Evolutionary conservation across 2,888 invertebrate genomes (phyloP).

Genomic region (Acleris laterana): DNA sequence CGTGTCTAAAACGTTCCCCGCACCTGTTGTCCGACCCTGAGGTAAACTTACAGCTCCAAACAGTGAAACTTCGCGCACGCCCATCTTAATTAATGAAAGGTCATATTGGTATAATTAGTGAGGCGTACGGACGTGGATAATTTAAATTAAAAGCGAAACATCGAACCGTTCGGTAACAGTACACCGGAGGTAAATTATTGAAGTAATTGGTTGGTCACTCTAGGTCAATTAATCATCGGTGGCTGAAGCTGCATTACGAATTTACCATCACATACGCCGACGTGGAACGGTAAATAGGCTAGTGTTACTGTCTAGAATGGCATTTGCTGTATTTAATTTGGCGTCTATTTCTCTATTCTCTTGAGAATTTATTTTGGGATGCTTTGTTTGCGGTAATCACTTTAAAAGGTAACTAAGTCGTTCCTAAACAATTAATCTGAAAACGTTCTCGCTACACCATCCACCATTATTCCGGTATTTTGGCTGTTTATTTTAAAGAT

Average conservation of each 20-base stretch:
- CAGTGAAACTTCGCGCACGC: slow-evolving; percentile 11
- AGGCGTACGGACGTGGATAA: slow-evolving; percentile 41
- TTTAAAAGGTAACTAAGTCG: too few species aligned
- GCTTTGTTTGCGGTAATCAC: too few species aligned
- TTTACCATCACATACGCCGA: slow-evolving; percentile 50
- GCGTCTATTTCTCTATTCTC: too few species aligned
- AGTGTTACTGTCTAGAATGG: too few species aligned
- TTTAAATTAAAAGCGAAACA: slow-evolving; percentile 54
- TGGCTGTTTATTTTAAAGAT: too few species aligned
- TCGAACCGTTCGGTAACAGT: slow-evolving; percentile 55
- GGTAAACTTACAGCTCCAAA: background rate
- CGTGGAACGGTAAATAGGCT: too few species aligned
- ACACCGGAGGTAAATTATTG: slow-evolving; percentile 81
- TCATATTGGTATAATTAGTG: slow-evolving; percentile 22
- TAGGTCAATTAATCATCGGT: slow-evolving; percentile 81
- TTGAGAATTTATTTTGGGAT: too few species aligned
- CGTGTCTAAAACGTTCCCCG: background rate
- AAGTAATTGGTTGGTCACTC: slow-evolving; percentile 79
- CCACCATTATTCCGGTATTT: too few species aligned
- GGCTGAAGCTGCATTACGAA: slow-evolving; percentile 55
- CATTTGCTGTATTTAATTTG: too few species aligned
- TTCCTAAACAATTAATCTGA: too few species aligned
- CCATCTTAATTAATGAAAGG: slow-evolving; percentile 24
- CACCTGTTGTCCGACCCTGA: background rate
- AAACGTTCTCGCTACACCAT: too few species aligned